A percentile compares a stretch with the other conserved stretches of the same genome.
Conservation (phyloP, 1,140 invertebrate species). For the Pectinophora gossypiella region DNA sequence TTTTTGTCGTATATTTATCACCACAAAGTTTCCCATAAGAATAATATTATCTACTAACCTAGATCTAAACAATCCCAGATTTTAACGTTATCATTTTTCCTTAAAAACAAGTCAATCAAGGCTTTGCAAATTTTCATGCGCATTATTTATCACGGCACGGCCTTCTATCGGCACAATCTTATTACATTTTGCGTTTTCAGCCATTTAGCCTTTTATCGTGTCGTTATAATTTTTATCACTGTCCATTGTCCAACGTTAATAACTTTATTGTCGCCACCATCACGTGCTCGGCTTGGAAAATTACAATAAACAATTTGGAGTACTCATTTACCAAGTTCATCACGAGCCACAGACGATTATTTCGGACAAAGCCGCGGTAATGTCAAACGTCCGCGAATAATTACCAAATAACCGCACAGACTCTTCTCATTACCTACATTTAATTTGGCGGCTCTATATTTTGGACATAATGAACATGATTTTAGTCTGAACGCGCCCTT, state of each 20-base stretch:
- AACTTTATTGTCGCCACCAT: slow-evolving; percentile 52
- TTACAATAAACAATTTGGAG: slow-evolving; percentile 70
- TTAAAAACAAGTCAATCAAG: too few relatives aligned
- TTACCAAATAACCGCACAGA: slow-evolving; percentile 65
- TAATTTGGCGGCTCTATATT: slow-evolving; percentile 60
- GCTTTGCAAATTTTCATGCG: too few relatives aligned
- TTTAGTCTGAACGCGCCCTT: slow-evolving; percentile 6
- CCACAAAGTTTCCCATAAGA: too few relatives aligned
- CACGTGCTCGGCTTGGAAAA: slow-evolving; percentile 28
- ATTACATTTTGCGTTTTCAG: too few relatives aligned
- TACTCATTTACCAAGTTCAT: slow-evolving; percentile 66
- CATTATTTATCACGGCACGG: too few relatives aligned
- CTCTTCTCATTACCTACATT: slow-evolving; percentile 48
- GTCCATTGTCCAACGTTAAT: slow-evolving; percentile 43
- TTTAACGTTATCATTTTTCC: too few relatives aligned
- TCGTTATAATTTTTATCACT: slow-evolving; percentile 20
- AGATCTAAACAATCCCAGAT: too few relatives aligned
- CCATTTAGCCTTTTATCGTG: not conserved
- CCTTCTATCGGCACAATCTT: too few relatives aligned
- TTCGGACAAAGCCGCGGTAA: slow-evolving; percentile 61
- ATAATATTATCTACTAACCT: too few relatives aligned
- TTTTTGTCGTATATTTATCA: too few relatives aligned
- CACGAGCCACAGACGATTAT: slow-evolving; percentile 57
- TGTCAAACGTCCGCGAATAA: slow-evolving; percentile 63
- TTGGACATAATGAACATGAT: slow-evolving; percentile 32